Base-by-base conservation (phyloP, 2,888 invertebrate genomes). In the Cistogaster globosa region DNA sequence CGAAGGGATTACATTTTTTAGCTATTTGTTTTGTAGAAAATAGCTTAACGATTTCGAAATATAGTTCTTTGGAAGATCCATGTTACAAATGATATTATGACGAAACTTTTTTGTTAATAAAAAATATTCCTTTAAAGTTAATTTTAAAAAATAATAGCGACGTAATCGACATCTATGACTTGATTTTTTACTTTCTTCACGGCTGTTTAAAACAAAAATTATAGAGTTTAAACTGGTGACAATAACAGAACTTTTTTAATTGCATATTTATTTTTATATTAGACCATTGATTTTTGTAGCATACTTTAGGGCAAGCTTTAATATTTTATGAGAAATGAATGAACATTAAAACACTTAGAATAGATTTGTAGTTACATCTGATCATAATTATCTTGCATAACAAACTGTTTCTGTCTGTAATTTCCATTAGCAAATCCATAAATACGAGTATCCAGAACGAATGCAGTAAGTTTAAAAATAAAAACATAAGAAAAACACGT, bases 371-470 rank as follows among this genome's bases (percentile, higher is more conserved):
- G 83, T 90, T 91, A 91, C 91, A 88, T 91, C 90, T 90, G 90
- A 87, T 87, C 87, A 86, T 63, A 90, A 84, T 87, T 87, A 62
- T 89, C 90, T 89, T 91, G 91, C 90, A 91, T 90, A 86, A 89
- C 86, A 83, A 91, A 90, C 87, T 91, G 88, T 89, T 91, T 91
- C 84, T 91, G 90, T 69, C 91, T 90, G 88, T 32, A 51, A 1
- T 72, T 58, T 68, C 38, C 69, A 71, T 62, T 65, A 60, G 32
- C 32, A 32, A 32, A 32, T 32, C 32, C 32, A 32, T 32, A 32
- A 32, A 0, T n/a, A 63, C 26, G 26, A 12, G 20, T 22, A 42
- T n/a, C 22, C 38, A 32, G 36, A 36, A 36, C 1, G 60, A 42
- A 32, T 18, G 45, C 48, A 48, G 14, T 16, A 22, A 26, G 4